These are phyloP conservation scores for Pandion haliaetus DNA, from an alignment of 2,113 vertebrate genomes.

Conservation along the genomic window DNA sequence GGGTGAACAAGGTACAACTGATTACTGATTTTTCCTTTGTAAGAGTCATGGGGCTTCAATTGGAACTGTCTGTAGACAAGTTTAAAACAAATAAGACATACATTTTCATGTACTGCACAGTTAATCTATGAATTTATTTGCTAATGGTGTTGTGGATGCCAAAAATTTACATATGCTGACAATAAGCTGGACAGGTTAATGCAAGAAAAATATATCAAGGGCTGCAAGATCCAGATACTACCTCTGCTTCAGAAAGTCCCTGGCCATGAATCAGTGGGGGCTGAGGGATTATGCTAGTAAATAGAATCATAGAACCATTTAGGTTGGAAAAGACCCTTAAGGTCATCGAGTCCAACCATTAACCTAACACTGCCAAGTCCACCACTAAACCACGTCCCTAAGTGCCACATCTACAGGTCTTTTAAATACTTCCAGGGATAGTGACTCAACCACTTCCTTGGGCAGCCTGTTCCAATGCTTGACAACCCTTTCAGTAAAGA, in stretches of 20 bases:
- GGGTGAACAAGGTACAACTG: neutral
- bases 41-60: neutral
- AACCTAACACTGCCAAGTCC: neutral
- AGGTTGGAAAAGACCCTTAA: neutral
- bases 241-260: neutral
- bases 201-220: neutral
- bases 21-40: neutral
- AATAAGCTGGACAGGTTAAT: neutral
- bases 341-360: neutral
- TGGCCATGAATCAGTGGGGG: neutral
- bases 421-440: too few species aligned
- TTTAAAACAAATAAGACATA: neutral
- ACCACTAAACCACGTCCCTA: too few species aligned
- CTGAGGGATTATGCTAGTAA: neutral
- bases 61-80: neutral
- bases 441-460: too few species aligned
- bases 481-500: too few species aligned
- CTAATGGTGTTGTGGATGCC: neutral
- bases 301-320: neutral
- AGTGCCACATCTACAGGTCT: too few species aligned
- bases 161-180: neutral
- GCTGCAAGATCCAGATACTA: neutral
- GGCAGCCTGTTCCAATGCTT: too few species aligned
- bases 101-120: neutral
- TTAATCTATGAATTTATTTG: neutral